Base-by-base conservation (phyloP, 2,797 vertebrate genomes). In the Xenentodon cancila region DNA sequence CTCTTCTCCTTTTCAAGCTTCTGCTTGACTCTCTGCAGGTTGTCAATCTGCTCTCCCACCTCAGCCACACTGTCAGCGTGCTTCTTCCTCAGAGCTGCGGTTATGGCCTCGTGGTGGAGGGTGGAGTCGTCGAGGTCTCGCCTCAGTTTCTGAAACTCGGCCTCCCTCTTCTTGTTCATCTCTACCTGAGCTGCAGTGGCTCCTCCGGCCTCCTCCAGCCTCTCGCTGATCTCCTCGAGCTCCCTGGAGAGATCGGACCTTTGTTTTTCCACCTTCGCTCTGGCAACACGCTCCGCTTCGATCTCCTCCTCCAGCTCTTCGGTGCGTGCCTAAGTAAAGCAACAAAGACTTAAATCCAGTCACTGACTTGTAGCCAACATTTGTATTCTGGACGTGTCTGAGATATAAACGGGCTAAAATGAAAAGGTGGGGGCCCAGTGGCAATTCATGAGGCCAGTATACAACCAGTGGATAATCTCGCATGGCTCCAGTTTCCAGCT, bases 241-340 rank as follows among this genome's bases (percentile, higher is more conserved):
- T 96, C 95, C 69, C 93, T 80, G 1, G 93, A 77, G 1, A 95
- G 91, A 46, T 96, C 95, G 0, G 68, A 60, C 0, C 91, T 87
- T 48, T 94, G 94, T 80, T 95, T 96, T 83, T 95, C 95, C 0
- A 92, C 81, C 59, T 93, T 95, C 55, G 92, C 94, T 1, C 88
- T 73, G 59, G 87, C 72, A 0, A 92, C 63, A 0, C 88, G 89
- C 21, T 96, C 95, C 0, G 94, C 92, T 65, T 96, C 95, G 0
- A 93, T 94, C 78, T 97, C 95, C 0, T 96, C 94, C 70, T 96
- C 95, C 50, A 95, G 42, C 57, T 96, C 95, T 57, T 96, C 95
- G 1, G 88, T 95, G 7, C 87, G 93, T 67, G 94, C 94, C 94
- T 96, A 13, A 1, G 43, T 45, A 9, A 8, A 68, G 45, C 9